These are phyloP conservation scores for Meteorus cinctellus DNA, from an alignment of 2,888 invertebrate genomes.

Conservation along the genomic window DNA sequence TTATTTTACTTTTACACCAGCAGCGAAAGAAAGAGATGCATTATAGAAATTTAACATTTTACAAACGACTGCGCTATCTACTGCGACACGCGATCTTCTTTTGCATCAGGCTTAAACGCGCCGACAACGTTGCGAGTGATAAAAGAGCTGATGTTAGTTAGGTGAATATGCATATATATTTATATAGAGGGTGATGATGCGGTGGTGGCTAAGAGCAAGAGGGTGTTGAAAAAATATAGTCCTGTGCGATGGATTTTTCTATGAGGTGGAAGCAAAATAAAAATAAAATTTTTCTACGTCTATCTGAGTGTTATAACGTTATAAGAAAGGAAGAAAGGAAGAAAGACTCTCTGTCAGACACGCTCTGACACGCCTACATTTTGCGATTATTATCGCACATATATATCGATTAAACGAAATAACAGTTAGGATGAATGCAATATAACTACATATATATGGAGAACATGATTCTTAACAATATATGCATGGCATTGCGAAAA, in stretches of 20 bases:
- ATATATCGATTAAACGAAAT: slow-evolving; percentile 20
- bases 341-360: slow-evolving; percentile 34
- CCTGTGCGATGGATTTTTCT: background rate
- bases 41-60: slow-evolving; percentile 70
- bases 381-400: slow-evolving; percentile 23
- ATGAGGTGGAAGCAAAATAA: background rate
- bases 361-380: slow-evolving; percentile 21
- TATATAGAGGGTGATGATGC: slow-evolving; percentile 2
- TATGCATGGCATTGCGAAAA: background rate
- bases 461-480: background rate
- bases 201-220: background rate
- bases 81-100: slow-evolving; percentile 64
- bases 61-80: slow-evolving; percentile 69
- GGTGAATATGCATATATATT: slow-evolving; percentile 33
- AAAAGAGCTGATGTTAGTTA: slow-evolving; percentile 55
- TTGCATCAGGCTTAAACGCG: slow-evolving; percentile 55
- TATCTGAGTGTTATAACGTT: no score
- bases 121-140: slow-evolving; percentile 55
- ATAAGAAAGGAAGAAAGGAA: background rate
- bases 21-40: slow-evolving; percentile 63
- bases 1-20: slow-evolving; percentile 68
- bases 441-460: background rate
- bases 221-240: slow-evolving; percentile 3
- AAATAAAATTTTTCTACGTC: background rate
- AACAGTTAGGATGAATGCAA: background rate